Percentiles rank a stretch among this genome's conserved stretches.
Conservation (phyloP, 2,113 vertebrate genomes). For the Leucoraja erinaceus region DNA sequence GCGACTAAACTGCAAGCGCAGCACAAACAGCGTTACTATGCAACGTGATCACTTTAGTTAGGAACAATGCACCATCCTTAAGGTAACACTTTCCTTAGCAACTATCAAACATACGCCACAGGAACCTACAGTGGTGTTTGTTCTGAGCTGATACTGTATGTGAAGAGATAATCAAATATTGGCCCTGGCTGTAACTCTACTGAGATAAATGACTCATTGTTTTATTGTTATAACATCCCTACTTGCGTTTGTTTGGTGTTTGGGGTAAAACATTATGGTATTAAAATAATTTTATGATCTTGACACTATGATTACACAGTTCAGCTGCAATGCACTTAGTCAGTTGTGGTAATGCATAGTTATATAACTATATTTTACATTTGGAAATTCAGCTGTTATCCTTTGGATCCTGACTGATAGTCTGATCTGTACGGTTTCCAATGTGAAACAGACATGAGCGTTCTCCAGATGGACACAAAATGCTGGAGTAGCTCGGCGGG, state of each 20-base stretch:
- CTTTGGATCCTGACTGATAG: not conserved
- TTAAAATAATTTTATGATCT: constrained; percentile 10
- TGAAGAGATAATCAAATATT: not conserved
- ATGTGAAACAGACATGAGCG: not conserved
- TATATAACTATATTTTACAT: not conserved
- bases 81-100: too few species aligned
- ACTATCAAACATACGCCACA: too few species aligned
- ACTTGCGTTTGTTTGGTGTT: not conserved
- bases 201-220: not conserved
- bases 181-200: not conserved
- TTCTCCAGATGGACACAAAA: not conserved
- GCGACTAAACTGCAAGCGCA: too few species aligned
- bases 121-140: not conserved
- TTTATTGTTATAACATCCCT: not conserved
- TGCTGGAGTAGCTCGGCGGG: too few species aligned
- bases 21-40: too few species aligned
- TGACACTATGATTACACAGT: not conserved
- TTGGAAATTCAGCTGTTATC: not conserved
- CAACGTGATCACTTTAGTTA: too few species aligned
- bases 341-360: too few species aligned
- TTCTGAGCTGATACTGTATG: not conserved
- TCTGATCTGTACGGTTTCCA: not conserved
- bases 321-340: not conserved
- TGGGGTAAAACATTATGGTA: not conserved
- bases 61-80: too few species aligned